A percentile compares a stretch with the other conserved stretches of the same genome.
Evolutionary conservation across 2,888 invertebrate genomes (phyloP).

Genomic region (Leptinotarsa juncta): DNA sequence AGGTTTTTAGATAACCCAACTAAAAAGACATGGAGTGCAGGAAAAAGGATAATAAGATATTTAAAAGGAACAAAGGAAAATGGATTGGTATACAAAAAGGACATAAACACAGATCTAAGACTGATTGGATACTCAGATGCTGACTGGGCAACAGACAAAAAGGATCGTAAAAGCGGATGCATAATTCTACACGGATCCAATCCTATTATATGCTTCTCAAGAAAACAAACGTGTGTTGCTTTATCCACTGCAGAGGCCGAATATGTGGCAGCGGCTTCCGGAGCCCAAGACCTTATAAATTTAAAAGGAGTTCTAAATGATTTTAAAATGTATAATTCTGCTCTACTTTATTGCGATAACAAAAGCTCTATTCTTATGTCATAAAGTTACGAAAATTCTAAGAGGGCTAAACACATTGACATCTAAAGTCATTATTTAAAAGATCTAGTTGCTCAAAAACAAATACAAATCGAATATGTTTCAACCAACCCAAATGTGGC

Average conservation of each 20-base stretch:
- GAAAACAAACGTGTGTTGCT: conserved; percentile 38
- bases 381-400: conserved; percentile 32
- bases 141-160: conserved; percentile 43
- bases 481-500: conserved; percentile 26
- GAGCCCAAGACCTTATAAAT: conserved; percentile 31
- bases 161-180: conserved; percentile 43
- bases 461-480: conserved; percentile 28
- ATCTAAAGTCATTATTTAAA: conserved; percentile 16
- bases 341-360: conserved; percentile 26
- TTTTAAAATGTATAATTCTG: conserved; percentile 9
- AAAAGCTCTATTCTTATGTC: conserved; percentile 25
- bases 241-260: conserved; percentile 42
- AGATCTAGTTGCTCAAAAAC: conserved; percentile 24
- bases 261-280: conserved; percentile 31
- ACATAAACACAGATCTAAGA: neutral
- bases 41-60: conserved; percentile 13
- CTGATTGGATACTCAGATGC: conserved; percentile 39
- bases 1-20: neutral
- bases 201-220: conserved; percentile 35
- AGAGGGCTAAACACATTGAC: conserved; percentile 32
- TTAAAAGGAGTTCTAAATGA: conserved; percentile 28
- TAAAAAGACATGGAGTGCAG: neutral
- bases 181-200: conserved; percentile 34
- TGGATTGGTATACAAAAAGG: conserved; percentile 15
- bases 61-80: neutral